Percentiles rank a stretch among this genome's conserved stretches.
Conservation (phyloP, 2,888 invertebrate genomes). For the Apocheima hispidaria region DNA sequence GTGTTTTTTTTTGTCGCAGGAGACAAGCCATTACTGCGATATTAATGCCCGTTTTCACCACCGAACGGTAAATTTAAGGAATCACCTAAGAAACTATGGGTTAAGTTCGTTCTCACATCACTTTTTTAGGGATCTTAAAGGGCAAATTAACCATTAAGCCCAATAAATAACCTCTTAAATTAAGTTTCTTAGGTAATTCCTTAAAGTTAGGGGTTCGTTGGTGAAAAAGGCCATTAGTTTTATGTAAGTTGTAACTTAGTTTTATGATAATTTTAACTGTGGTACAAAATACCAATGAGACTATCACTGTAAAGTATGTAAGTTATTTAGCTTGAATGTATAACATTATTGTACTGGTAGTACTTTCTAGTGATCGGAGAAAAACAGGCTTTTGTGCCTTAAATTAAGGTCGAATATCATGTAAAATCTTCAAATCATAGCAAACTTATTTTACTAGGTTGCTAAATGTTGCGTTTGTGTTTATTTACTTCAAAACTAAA, state of each 20-base stretch:
- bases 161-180: too few relatives aligned
- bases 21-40: too few relatives aligned
- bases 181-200: too few relatives aligned
- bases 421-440: background rate
- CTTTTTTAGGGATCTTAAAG: too few relatives aligned
- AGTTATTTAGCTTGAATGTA: constrained; percentile 10
- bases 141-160: too few relatives aligned
- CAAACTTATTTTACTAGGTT: background rate
- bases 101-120: too few relatives aligned
- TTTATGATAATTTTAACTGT: constrained; percentile 14
- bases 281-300: constrained; percentile 31
- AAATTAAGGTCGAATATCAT: background rate
- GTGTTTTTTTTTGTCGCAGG: too few relatives aligned
- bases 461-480: background rate
- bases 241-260: constrained; percentile 12
- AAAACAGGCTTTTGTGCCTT: constrained; percentile 1
- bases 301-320: constrained; percentile 13
- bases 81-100: too few relatives aligned
- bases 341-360: background rate
- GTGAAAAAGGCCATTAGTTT: background rate
- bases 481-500: background rate
- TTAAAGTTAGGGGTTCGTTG: too few relatives aligned
- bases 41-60: too few relatives aligned
- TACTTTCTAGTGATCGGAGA: background rate
- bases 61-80: too few relatives aligned